Conservation (phyloP, 2,888 invertebrate species). For the Elgonia sp. region DNA sequence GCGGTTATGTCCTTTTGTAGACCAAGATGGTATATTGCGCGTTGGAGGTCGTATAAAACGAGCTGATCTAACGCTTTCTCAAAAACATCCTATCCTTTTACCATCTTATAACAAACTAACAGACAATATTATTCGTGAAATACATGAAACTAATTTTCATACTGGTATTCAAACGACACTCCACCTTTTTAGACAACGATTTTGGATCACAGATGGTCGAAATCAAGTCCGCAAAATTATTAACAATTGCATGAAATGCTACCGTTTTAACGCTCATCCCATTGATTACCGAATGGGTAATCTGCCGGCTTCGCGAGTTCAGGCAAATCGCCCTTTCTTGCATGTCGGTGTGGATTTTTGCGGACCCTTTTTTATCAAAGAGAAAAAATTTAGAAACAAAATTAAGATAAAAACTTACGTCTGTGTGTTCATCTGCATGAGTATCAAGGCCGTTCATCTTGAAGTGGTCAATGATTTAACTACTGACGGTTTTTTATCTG, state of each 20-base stretch:
- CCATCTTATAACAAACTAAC: not conserved
- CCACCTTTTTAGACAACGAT: not conserved
- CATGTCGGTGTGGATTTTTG: not conserved
- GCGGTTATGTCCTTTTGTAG: slow-evolving; percentile 75
- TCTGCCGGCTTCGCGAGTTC: not conserved
- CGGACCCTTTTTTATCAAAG: not conserved
- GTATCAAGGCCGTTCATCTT: not conserved
- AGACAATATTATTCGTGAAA: slow-evolving; percentile 13
- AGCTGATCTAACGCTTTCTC: slow-evolving; percentile 37
- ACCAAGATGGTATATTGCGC: slow-evolving; percentile 58
- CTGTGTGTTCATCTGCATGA: slow-evolving; percentile 5
- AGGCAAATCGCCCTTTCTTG: not conserved
- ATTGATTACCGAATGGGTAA: not conserved
- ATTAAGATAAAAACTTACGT: slow-evolving; percentile 14
- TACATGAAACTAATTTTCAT: not conserved
- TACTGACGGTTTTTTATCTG: too few species aligned
- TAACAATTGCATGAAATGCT: not conserved
- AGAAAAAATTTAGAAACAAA: not conserved
- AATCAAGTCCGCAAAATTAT: slow-evolving; percentile 7
- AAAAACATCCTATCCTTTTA: slow-evolving; percentile 78
- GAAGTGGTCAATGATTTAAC: slow-evolving; percentile 1
- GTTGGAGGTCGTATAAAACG: slow-evolving; percentile 71
- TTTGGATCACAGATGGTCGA: slow-evolving; percentile 6
- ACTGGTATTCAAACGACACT: not conserved
- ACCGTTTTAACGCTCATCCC: not conserved